Base-by-base conservation (phyloP, 2,797 vertebrate genomes). In the Eurystomus glaucurus region DNA sequence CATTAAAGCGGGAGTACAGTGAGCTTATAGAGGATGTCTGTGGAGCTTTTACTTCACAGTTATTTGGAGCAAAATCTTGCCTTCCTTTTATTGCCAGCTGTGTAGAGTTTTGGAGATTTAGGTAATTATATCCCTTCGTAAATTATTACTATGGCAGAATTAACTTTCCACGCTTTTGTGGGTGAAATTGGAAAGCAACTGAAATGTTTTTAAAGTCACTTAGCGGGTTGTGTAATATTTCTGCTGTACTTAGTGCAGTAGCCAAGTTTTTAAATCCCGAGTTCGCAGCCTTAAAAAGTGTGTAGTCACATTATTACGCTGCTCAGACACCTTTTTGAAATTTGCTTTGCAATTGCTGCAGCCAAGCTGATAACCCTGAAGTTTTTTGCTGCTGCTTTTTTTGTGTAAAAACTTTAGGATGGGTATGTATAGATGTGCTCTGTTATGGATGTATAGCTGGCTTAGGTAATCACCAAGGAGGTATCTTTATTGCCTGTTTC, bases 51-150 rank as follows among this genome's bases (percentile, higher is more conserved):
- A 55, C 35, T 94, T 93, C 90, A 92, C 95, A 94, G 83, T 76
- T 94, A 66, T 82, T 96, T 97, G 87, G 65, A 90, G 89, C 29
- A 93, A 92, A 81, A 97, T 97, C 84, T 94, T 94, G 35, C 65
- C 76, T 35, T 66, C 10, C 85, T 88, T 74, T 76, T 43, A 22
- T 92, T 72, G 57, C 70, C 65, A 81, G 46, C 77, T 92, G 54
- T 37, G 60, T 96, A 94, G 50, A 80, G 75, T 90, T 93, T 93
- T 82, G 55, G 85, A 89, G 88, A 93, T 95, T 96, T 96, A 94
- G 68, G 88, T 94, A 96, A 97, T 94, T 94, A 83, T 96, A 88
- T 89, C 48, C 74, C 94, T 76, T 95, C 82, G 82, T 95, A 94
- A 95, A 89, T 94, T 95, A 77, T 76, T 46, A 93, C 95, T 95